Evolutionary conservation across 2,888 invertebrate species (phyloP).

Genomic region (Pimpla rufipes): DNA sequence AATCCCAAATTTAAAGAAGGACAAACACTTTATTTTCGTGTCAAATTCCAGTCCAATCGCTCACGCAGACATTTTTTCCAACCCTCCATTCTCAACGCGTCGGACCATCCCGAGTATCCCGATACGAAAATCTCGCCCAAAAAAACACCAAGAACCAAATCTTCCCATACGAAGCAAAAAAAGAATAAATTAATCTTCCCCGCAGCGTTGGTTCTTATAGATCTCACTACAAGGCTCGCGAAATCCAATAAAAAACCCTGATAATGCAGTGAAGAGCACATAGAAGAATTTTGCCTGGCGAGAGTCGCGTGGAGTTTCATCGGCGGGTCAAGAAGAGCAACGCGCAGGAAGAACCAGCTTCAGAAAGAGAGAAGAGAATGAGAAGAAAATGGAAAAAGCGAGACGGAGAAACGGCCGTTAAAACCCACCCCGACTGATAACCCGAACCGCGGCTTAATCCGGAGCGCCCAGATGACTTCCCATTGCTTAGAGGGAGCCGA

Average conservation of each 20-base stretch:
- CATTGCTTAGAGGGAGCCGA: conserved; percentile 78
- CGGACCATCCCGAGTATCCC: no score
- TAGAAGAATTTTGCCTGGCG: background rate
- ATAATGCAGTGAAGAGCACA: background rate
- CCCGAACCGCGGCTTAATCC: conserved; percentile 83
- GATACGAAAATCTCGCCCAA: no score
- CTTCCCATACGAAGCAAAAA: no score
- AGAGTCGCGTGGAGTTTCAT: background rate
- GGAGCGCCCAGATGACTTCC: conserved; percentile 83
- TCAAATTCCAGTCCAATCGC: no score
- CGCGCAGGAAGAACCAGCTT: conserved; percentile 15
- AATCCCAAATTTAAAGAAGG: no score
- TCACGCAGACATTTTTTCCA: no score
- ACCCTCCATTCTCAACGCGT: no score
- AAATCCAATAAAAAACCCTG: conserved; percentile 12
- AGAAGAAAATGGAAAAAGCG: conserved; percentile 26
- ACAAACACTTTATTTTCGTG: no score
- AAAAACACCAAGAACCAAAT: no score
- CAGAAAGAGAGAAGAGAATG: conserved; percentile 21
- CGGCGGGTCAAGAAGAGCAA: background rate
- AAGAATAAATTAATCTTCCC: background rate
- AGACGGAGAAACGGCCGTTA: conserved; percentile 35
- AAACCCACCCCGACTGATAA: conserved; percentile 81
- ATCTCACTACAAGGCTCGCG: background rate
- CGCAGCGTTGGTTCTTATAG: background rate